These are phyloP conservation scores for Psettodes erumei DNA, from an alignment of 2,113 vertebrate genomes.

Conservation along the genomic window DNA sequence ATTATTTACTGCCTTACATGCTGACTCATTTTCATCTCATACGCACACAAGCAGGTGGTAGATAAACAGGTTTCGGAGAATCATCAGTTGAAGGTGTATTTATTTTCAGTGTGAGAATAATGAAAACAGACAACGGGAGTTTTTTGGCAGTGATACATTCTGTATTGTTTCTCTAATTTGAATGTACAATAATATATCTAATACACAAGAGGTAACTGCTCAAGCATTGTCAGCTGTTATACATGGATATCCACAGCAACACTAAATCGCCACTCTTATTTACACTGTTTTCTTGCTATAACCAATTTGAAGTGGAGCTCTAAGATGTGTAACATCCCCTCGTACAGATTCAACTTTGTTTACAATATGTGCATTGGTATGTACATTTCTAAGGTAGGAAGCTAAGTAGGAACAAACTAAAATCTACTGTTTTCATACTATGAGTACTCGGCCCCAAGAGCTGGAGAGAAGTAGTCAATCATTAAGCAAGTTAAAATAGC, in stretches of 20 bases:
- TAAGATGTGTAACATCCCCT: background rate
- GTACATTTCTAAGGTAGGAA: constrained; percentile 43
- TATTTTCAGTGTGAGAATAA: background rate
- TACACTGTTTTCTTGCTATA: constrained; percentile 47
- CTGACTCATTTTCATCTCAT: background rate
- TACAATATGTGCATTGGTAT: constrained; percentile 72
- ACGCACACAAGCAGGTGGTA: background rate
- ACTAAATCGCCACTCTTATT: constrained; percentile 45
- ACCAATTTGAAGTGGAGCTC: constrained; percentile 28
- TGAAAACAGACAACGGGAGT: constrained; percentile 14
- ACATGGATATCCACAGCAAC: constrained; percentile 17
- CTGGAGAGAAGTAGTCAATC: constrained; percentile 12
- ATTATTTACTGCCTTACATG: background rate
- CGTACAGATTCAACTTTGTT: constrained; percentile 52
- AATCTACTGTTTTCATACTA: constrained; percentile 1
- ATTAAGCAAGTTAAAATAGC: background rate
- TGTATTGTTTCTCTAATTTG: constrained; percentile 58
- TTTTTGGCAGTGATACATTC: constrained; percentile 38
- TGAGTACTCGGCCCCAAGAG: background rate
- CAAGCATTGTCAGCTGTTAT: constrained; percentile 23
- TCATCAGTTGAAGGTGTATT: constrained; percentile 6
- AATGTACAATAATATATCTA: constrained; percentile 43
- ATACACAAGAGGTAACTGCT: constrained; percentile 41
- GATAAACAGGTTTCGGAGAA: background rate
- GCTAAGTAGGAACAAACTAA: constrained; percentile 13